Conservation (phyloP, 2,888 invertebrate species). For the Sisyra terminalis region DNA sequence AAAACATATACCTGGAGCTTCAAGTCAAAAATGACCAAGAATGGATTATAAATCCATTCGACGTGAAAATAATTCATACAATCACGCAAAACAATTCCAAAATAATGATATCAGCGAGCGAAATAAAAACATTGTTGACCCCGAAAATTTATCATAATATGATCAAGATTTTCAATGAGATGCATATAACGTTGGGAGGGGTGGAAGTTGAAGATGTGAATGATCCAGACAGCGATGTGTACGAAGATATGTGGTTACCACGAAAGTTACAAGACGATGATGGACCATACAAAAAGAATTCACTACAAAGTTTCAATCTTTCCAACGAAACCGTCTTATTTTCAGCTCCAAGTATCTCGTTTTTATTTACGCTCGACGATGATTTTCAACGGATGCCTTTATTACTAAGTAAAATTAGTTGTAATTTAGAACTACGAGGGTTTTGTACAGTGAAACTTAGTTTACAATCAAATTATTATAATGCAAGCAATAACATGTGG, state of each 20-base stretch:
- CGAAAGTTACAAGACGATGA: conserved; percentile 1
- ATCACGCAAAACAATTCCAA: neutral
- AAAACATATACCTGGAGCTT: conserved; percentile 1
- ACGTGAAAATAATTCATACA: neutral
- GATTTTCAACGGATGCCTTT: neutral
- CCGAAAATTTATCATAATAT: conserved; percentile 1
- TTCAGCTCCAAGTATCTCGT: neutral
- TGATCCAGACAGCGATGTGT: neutral
- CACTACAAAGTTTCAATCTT: neutral
- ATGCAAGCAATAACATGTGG: conserved; percentile 55
- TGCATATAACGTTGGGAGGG: neutral
- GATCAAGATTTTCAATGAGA: neutral
- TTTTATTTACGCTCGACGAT: neutral
- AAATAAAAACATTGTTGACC: conserved; percentile 1
- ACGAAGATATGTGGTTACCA: conserved; percentile 7
- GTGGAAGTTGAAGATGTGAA: neutral
- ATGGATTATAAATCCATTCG: conserved; percentile 1
- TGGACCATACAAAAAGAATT: neutral
- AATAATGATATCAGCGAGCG: neutral
- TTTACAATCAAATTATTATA: conserved; percentile 41
- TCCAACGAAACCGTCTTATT: conserved; percentile 1
- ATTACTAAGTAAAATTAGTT: neutral
- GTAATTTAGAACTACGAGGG: conserved; percentile 3
- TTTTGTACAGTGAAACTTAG: conserved; percentile 26
- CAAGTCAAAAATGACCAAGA: neutral